phyloP scores from a whole-genome alignment of 2,888 invertebrate genomes.

The Drosophila birchii region DNA sequence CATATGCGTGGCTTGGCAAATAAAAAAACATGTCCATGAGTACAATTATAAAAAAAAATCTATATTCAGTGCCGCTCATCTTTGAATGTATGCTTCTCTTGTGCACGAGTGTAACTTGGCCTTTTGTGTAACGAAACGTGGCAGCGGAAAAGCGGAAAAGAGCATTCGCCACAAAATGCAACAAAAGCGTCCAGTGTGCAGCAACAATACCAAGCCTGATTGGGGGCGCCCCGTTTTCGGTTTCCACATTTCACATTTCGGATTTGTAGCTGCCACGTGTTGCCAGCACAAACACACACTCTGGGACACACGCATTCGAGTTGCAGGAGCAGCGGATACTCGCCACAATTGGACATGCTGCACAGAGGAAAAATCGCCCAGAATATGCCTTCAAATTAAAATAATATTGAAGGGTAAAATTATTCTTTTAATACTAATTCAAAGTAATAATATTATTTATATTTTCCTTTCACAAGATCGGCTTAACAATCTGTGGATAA shows the following conservation, averaged over 20 bases:
- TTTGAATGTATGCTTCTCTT: constrained; percentile 17
- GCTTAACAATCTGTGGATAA: neutral
- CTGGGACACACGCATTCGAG: constrained; percentile 40
- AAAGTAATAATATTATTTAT: neutral
- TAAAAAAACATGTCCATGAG: constrained; percentile 19
- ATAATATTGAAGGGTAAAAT: neutral
- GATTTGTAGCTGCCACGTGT: constrained; percentile 70
- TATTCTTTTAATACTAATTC: too few relatives aligned
- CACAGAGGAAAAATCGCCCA: neutral
- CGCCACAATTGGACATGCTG: constrained; percentile 43
- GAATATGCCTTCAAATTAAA: neutral
- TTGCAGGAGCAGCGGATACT: constrained; percentile 36
- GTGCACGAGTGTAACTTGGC: constrained; percentile 28
- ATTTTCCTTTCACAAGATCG: neutral
- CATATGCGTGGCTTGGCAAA: constrained; percentile 48
- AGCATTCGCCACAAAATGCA: constrained; percentile 33
- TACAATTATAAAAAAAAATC: constrained; percentile 3
- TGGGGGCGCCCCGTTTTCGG: constrained; percentile 35
- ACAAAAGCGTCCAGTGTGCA: constrained; percentile 45
- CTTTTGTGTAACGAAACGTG: constrained; percentile 49
- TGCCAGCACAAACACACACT: constrained; percentile 55
- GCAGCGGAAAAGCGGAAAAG: constrained; percentile 45
- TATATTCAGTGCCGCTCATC: neutral
- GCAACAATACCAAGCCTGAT: constrained; percentile 48
- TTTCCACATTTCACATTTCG: constrained; percentile 18